Percentiles rank a stretch among this genome's conserved stretches.
These are phyloP conservation scores for Venustaconcha ellipsiformis DNA, from an alignment of 1,140 invertebrate species.

Conservation along the genomic window DNA sequence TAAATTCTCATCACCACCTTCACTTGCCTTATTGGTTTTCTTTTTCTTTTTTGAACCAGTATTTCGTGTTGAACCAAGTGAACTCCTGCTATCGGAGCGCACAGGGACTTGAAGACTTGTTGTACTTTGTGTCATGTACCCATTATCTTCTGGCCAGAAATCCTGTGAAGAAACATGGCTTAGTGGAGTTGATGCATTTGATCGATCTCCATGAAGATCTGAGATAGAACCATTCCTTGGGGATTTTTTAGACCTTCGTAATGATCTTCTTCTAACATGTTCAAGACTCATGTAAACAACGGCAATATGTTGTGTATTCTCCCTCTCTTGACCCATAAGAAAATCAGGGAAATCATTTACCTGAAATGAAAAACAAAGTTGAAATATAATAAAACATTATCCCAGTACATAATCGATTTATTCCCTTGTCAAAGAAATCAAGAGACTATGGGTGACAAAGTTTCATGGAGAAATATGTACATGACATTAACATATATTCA, in stretches of 20 bases:
- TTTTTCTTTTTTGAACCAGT: constrained; percentile 49
- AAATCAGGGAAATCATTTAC: constrained; percentile 66
- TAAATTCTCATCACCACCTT: constrained; percentile 44
- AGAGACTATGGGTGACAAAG: too few species aligned
- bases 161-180: constrained; percentile 49
- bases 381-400: background rate
- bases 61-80: constrained; percentile 33
- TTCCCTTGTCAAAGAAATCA: too few species aligned
- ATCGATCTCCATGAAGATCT: constrained; percentile 52
- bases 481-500: too few species aligned
- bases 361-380: constrained; percentile 43
- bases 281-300: constrained; percentile 55
- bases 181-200: constrained; percentile 56
- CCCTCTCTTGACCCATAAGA: constrained; percentile 58
- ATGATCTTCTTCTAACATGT: constrained; percentile 39
- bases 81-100: constrained; percentile 50
- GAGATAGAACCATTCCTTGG: constrained; percentile 43
- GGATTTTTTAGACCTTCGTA: constrained; percentile 44
- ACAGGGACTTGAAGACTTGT: constrained; percentile 42
- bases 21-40: constrained; percentile 40
- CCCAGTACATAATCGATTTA: too few species aligned
- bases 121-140: constrained; percentile 49
- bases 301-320: constrained; percentile 64
- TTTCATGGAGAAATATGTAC: too few species aligned
- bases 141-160: constrained; percentile 44